phyloP scores from a whole-genome alignment of 2,797 vertebrate species.

The Tamandua tetradactyla region DNA sequence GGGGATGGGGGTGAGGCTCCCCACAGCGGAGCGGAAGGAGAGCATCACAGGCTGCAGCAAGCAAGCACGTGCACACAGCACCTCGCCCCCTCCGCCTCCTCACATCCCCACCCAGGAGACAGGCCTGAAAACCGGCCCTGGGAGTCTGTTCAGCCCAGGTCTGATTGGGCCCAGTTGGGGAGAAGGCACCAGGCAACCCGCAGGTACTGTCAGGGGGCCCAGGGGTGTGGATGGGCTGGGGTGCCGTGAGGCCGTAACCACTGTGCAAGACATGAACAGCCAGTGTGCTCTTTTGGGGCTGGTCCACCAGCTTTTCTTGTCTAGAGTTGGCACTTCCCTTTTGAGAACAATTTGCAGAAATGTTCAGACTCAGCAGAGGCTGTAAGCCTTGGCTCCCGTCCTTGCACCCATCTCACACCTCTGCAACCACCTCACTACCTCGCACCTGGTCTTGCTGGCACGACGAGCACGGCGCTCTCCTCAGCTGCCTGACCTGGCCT shows the following conservation, averaged over 20 bases:
- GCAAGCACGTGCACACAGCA: no score
- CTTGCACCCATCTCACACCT: neutral
- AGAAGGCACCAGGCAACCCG: neutral
- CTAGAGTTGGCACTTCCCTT: neutral
- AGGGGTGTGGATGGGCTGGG: neutral
- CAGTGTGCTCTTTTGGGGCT: conserved; percentile 4
- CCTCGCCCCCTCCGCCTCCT: no score
- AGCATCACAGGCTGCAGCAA: neutral
- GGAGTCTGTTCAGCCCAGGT: neutral
- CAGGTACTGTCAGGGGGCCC: neutral
- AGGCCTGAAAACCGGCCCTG: no score
- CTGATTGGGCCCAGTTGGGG: neutral
- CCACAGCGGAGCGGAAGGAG: neutral
- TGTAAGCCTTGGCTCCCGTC: neutral
- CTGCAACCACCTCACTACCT: conserved; percentile 75
- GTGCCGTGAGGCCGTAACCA: neutral
- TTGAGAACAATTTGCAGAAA: neutral
- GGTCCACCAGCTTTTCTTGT: fast-evolving
- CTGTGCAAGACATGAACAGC: neutral
- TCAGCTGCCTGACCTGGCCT: neutral
- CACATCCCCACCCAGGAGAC: no score
- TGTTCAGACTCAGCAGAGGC: neutral
- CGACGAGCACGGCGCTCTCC: neutral
- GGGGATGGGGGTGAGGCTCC: no score
- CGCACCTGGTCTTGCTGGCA: neutral